These are phyloP conservation scores for Parotocinclus haroldoi DNA, from an alignment of 2,797 vertebrate genomes.

Conservation along the genomic window DNA sequence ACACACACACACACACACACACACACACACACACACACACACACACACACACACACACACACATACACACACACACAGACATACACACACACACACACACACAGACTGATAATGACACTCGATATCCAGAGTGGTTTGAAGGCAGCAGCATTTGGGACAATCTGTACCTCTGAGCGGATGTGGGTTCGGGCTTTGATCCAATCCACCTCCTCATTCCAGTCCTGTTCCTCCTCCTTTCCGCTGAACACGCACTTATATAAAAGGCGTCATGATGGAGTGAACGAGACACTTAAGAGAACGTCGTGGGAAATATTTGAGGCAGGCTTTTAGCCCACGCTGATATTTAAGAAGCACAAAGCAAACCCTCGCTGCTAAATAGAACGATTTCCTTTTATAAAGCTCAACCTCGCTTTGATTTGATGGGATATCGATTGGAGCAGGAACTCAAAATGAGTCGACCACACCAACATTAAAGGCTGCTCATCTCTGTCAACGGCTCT, in stretches of 20 bases:
- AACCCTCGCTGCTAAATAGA: too few species aligned
- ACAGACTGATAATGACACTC: neutral
- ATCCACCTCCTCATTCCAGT: neutral
- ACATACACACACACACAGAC: too few species aligned
- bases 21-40: conserved; percentile 3
- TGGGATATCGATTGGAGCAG: too few species aligned
- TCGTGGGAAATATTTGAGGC: neutral
- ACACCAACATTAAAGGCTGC: too few species aligned
- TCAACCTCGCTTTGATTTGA: too few species aligned
- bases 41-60: too few species aligned
- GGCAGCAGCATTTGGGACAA: too few species aligned
- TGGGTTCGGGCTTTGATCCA: neutral
- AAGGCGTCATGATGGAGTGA: neutral
- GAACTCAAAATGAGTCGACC: too few species aligned
- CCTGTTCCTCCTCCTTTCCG: neutral
- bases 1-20: conserved; percentile 14
- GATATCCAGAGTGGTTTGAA: too few species aligned
- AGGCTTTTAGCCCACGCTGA: neutral
- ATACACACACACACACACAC: neutral
- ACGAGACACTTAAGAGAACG: neutral
- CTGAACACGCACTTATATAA: neutral
- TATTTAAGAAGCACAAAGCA: neutral
- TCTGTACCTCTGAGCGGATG: neutral
- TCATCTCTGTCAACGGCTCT: too few species aligned
- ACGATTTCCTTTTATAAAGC: too few species aligned